These are phyloP conservation scores for Zoanthus solanderi DNA, from an alignment of 92 coral and sea anemone species.

Conservation along the genomic window DNA sequence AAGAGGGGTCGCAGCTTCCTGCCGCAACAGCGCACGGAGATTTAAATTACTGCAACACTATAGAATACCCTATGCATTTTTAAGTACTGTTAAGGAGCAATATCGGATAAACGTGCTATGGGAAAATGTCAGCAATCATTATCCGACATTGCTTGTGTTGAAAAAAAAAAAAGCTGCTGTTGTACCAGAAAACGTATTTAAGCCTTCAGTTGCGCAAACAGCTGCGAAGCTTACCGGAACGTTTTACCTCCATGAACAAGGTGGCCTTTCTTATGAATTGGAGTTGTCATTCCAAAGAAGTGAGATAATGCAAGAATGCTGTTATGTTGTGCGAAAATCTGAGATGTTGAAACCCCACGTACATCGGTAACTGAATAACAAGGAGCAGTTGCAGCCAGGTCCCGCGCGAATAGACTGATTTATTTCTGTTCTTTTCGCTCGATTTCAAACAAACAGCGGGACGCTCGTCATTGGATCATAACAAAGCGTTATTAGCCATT, in stretches of 20 bases:
- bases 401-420: constrained; percentile 13
- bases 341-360: neutral
- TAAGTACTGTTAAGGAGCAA: constrained; percentile 20
- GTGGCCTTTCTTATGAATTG: neutral
- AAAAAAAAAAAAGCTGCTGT: neutral
- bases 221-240: constrained; percentile 28
- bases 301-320: constrained; percentile 7
- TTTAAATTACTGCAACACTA: constrained; percentile 26
- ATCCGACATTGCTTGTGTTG: neutral
- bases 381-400: neutral
- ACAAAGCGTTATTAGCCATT: constrained; percentile 42
- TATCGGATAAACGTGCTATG: constrained; percentile 30
- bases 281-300: constrained; percentile 20
- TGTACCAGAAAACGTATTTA: neutral
- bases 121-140: neutral
- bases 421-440: constrained; percentile 1
- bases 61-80: constrained; percentile 15
- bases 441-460: constrained; percentile 36
- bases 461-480: constrained; percentile 23
- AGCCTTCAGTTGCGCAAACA: constrained; percentile 29
- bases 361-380: neutral
- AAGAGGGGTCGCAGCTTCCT: neutral
- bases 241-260: constrained; percentile 13
- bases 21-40: constrained; percentile 22
- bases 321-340: neutral